A percentile compares a stretch with the other conserved stretches of the same genome.
Evolutionary conservation across 2,113 vertebrate genomes (phyloP).

Genomic region (Nipponia nippon): DNA sequence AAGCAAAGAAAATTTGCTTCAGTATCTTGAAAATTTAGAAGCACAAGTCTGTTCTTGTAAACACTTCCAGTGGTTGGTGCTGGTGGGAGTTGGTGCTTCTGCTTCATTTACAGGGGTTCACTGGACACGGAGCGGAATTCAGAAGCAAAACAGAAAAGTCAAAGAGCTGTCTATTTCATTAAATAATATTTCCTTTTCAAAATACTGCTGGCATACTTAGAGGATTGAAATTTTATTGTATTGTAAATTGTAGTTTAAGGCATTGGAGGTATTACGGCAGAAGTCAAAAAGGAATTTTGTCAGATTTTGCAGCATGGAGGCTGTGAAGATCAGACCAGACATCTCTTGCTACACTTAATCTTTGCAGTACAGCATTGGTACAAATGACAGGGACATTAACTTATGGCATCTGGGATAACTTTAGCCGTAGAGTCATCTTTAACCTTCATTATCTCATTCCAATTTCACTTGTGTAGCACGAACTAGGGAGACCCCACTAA

Average conservation of each 20-base stretch:
- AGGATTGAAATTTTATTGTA: neutral
- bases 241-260: neutral
- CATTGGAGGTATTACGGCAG: neutral
- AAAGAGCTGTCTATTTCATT: neutral
- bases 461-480: neutral
- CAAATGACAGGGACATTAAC: neutral
- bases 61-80: neutral
- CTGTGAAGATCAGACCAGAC: neutral
- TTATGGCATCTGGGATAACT: neutral
- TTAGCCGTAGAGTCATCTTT: neutral
- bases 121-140: neutral
- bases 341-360: neutral
- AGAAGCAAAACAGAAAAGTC: neutral
- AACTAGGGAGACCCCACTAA: neutral
- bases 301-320: neutral
- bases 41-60: neutral
- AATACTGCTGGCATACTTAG: neutral
- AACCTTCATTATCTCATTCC: neutral
- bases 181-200: neutral
- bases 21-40: neutral
- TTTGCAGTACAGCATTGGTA: neutral
- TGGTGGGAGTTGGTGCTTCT: neutral
- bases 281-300: neutral
- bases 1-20: neutral
- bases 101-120: neutral